Conservation (phyloP, 2,797 vertebrate genomes). For the Enteromius fasciolatus region DNA sequence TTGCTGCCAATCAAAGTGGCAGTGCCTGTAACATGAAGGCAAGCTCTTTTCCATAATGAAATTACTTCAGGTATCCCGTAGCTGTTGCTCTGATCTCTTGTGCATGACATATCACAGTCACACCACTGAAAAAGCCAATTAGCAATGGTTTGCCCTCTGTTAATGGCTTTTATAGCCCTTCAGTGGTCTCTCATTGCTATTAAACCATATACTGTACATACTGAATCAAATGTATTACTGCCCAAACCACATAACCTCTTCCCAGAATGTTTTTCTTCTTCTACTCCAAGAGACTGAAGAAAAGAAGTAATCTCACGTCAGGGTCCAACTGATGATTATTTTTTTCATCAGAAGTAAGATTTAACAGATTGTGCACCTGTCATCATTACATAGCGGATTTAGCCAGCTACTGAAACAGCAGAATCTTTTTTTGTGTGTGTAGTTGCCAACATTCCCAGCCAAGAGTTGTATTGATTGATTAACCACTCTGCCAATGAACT, state of each 20-base stretch:
- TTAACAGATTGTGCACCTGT: not conserved
- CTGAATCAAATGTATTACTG: conserved; percentile 57
- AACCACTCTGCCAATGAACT: conserved; percentile 97
- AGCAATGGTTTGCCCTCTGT: conserved; percentile 56
- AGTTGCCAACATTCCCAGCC: conserved; percentile 72
- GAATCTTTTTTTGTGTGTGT: conserved; percentile 19
- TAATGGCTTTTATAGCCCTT: conserved; percentile 54
- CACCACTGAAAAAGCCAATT: conserved; percentile 55
- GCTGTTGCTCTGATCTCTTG: conserved; percentile 30
- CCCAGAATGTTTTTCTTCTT: conserved; percentile 25
- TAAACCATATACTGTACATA: conserved; percentile 59
- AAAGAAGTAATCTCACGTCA: conserved; percentile 42
- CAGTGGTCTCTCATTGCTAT: conserved; percentile 50
- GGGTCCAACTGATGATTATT: conserved; percentile 44
- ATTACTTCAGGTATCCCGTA: conserved; percentile 34
- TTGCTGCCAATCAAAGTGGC: conserved; percentile 6
- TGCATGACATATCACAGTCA: conserved; percentile 54
- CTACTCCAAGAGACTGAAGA: conserved; percentile 18
- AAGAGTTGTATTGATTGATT: conserved; percentile 91
- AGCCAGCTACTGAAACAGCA: conserved; percentile 3
- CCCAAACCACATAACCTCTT: conserved; percentile 52
- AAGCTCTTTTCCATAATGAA: conserved; percentile 50
- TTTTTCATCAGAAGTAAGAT: conserved; percentile 53
- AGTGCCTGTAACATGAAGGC: conserved; percentile 10
- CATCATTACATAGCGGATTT: not conserved